phyloP scores from a whole-genome alignment of 2,113 vertebrate genomes.

The Gavia stellata region DNA sequence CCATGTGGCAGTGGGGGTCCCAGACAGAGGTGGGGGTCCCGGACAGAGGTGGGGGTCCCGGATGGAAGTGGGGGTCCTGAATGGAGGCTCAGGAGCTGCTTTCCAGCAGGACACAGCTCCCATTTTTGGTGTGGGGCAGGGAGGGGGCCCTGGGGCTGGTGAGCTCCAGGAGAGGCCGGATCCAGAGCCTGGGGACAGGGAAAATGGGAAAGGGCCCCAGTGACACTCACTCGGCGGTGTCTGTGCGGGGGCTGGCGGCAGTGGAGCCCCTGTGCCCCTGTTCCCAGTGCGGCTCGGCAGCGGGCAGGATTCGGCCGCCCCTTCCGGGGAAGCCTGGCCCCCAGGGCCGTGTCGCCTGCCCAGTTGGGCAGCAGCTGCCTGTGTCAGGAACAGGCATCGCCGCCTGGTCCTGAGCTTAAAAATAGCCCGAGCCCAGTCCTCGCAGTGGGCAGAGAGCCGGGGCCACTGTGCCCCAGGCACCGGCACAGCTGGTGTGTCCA shows the following conservation, averaged over 20 bases:
- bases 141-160: not conserved
- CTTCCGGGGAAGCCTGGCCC: not conserved
- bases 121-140: not conserved
- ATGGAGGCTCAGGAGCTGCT: not conserved
- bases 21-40: accelerated
- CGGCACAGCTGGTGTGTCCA: accelerated
- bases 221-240: not conserved
- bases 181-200: not conserved
- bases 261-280: not conserved
- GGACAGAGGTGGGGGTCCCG: not conserved
- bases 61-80: no score
- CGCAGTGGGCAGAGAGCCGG: not conserved
- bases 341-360: not conserved
- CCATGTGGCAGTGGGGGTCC: not conserved
- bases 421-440: not conserved
- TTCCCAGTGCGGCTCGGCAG: not conserved
- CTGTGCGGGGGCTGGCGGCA: accelerated
- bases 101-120: not conserved
- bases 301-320: not conserved
- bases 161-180: accelerated
- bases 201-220: accelerated
- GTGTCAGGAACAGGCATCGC: not conserved
- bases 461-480: accelerated
- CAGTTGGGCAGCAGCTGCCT: not conserved
- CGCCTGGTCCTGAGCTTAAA: not conserved